A percentile compares a stretch with the other conserved stretches of the same genome.
phyloP scores from a whole-genome alignment of 2,888 invertebrate genomes.

The Limnephilus auricula region DNA sequence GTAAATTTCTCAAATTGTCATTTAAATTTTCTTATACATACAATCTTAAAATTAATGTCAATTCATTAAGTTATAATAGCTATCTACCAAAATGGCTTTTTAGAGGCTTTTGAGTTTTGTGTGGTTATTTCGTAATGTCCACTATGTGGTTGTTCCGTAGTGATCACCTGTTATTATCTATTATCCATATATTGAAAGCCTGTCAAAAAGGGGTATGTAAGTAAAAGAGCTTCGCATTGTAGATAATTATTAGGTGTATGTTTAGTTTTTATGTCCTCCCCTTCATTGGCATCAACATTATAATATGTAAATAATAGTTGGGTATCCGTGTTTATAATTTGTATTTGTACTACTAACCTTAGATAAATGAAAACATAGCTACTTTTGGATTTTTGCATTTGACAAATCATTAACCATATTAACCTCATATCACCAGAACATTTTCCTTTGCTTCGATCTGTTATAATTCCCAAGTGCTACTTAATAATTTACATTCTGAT shows the following conservation, averaged over 20 bases:
- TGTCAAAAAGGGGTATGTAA: background rate
- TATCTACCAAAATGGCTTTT: background rate
- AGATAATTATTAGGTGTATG: background rate
- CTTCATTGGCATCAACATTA: background rate
- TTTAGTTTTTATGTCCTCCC: background rate
- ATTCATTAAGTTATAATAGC: no score
- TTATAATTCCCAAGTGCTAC: background rate
- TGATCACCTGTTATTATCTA: background rate
- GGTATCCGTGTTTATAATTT: background rate
- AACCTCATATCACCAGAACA: background rate
- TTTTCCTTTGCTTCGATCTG: background rate
- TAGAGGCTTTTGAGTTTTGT: background rate
- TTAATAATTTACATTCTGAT: background rate
- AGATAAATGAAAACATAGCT: background rate
- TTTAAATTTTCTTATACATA: background rate
- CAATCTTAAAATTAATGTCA: background rate
- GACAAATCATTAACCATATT: background rate
- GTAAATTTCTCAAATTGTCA: background rate
- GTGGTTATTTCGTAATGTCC: no score
- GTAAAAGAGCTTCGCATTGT: background rate
- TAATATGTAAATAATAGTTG: background rate
- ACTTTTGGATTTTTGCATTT: background rate
- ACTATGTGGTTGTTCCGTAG: background rate
- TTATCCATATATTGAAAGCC: background rate
- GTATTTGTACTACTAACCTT: background rate